phyloP scores from a whole-genome alignment of 37 sponge, comb jelly and placozoan species.

The Halichondria panicea region DNA sequence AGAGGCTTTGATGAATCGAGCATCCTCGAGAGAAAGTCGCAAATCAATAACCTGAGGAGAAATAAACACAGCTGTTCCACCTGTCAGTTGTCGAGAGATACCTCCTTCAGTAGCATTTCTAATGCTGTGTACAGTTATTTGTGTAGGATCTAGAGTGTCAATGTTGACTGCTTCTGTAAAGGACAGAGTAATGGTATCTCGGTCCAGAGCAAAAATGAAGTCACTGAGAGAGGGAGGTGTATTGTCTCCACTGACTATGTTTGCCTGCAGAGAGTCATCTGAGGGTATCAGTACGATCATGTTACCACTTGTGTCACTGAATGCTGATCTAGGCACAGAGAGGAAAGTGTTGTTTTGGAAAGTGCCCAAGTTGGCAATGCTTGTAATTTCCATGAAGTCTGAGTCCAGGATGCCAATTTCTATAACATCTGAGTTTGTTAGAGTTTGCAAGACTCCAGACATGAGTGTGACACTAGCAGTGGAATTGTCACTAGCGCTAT shows the following conservation, averaged over 20 bases:
- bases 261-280: slow-evolving; percentile 44
- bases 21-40: slow-evolving; percentile 38
- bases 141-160: slow-evolving; percentile 52
- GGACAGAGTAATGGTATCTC: slow-evolving; percentile 57
- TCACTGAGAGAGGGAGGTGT: slow-evolving; percentile 38
- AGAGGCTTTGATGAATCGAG: slow-evolving; percentile 58
- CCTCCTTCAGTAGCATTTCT: slow-evolving; percentile 48
- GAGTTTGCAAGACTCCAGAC: slow-evolving; percentile 49
- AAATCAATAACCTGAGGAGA: slow-evolving; percentile 64
- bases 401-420: slow-evolving; percentile 61
- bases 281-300: slow-evolving; percentile 38
- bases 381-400: slow-evolving; percentile 57
- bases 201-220: slow-evolving; percentile 45
- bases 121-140: slow-evolving; percentile 56
- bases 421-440: slow-evolving; percentile 40
- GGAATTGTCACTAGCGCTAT: slow-evolving; percentile 33
- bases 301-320: slow-evolving; percentile 79
- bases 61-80: slow-evolving; percentile 38
- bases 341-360: slow-evolving; percentile 53
- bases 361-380: slow-evolving; percentile 45
- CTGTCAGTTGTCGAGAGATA: slow-evolving; percentile 28
- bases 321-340: slow-evolving; percentile 27
- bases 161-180: slow-evolving; percentile 76
- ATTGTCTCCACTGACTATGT: slow-evolving; percentile 32
- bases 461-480: slow-evolving; percentile 29